phyloP scores from a whole-genome alignment of 2,888 invertebrate genomes.

The Chloroclystis v-ata region DNA sequence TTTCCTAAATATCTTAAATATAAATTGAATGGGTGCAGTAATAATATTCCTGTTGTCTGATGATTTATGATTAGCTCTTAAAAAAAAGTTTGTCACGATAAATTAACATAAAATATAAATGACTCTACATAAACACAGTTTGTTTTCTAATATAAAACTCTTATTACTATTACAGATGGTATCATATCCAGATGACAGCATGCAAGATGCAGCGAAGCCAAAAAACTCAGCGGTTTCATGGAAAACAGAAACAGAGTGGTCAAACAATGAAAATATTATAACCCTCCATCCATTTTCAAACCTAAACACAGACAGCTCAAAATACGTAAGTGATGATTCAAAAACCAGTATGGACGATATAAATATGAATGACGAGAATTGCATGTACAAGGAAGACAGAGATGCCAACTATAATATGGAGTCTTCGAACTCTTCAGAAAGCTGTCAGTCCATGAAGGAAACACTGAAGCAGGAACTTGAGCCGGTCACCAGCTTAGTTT shows the following conservation, averaged over 20 bases:
- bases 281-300: conserved; percentile 60
- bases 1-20: no score
- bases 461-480: conserved; percentile 59
- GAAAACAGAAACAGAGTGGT: conserved; percentile 66
- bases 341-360: conserved; percentile 71
- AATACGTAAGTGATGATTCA: conserved; percentile 69
- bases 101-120: no score
- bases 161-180: conserved; percentile 62
- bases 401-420: conserved; percentile 73
- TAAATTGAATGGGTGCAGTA: no score
- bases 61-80: background rate
- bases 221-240: conserved; percentile 68
- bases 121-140: no score
- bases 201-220: conserved; percentile 69
- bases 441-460: conserved; percentile 71
- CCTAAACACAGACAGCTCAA: conserved; percentile 54
- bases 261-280: conserved; percentile 59
- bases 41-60: no score
- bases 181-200: conserved; percentile 66
- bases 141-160: no score
- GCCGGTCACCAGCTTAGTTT: conserved; percentile 47
- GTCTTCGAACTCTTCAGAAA: conserved; percentile 71
- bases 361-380: conserved; percentile 69
- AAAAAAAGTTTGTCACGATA: background rate
- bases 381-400: conserved; percentile 68